Conservation (phyloP, 2,888 invertebrate species). For the Argyresthia goedartella region DNA sequence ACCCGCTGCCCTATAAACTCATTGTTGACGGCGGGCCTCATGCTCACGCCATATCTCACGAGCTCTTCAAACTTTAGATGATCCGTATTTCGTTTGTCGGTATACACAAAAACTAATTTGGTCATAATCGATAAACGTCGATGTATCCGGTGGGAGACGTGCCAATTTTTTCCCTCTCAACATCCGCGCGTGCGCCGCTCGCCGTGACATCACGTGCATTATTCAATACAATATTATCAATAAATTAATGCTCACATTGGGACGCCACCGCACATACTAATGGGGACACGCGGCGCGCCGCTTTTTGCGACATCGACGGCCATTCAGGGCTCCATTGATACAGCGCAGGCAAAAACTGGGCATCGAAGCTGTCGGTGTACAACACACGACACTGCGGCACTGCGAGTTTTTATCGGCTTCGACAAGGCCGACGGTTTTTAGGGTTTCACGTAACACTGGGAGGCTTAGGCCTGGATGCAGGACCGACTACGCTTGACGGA, state of each 20-base stretch:
- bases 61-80: not conserved
- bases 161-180: too few species aligned
- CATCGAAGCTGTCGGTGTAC: slow-evolving; percentile 19
- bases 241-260: slow-evolving; percentile 65
- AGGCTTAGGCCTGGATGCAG: too few species aligned
- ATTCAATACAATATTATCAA: slow-evolving; percentile 59
- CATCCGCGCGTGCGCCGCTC: slow-evolving; percentile 38
- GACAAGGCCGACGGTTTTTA: slow-evolving; percentile 52
- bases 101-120: not conserved
- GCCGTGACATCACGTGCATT: slow-evolving; percentile 41
- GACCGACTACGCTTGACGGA: too few species aligned
- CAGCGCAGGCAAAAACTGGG: slow-evolving; percentile 43
- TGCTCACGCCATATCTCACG: too few species aligned
- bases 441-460: slow-evolving; percentile 30
- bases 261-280: slow-evolving; percentile 59
- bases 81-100: not conserved
- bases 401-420: slow-evolving; percentile 32
- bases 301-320: slow-evolving; percentile 41
- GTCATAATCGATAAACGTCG: too few species aligned
- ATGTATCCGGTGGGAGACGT: too few species aligned
- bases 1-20: too few species aligned
- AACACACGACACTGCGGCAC: slow-evolving; percentile 42
- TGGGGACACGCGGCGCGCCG: slow-evolving; percentile 56
- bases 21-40: too few species aligned
- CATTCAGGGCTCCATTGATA: slow-evolving; percentile 66